Conservation (phyloP, 2,888 invertebrate species). For the Trichopria drosophilae region DNA sequence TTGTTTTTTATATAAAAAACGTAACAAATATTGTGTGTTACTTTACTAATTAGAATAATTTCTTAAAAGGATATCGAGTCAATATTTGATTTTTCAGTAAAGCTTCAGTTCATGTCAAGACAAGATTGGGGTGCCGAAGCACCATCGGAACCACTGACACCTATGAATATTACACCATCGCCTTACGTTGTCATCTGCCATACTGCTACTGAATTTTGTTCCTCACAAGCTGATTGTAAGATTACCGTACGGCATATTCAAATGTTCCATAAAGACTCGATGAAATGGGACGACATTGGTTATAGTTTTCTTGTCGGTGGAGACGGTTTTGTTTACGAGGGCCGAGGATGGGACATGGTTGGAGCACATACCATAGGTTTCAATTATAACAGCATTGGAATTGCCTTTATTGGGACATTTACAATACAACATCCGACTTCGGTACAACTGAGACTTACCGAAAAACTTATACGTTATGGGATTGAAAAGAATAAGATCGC, state of each 20-base stretch:
- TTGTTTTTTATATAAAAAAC: too few species aligned
- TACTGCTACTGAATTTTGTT: constrained; percentile 52
- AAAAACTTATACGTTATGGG: constrained; percentile 66
- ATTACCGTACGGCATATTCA: constrained; percentile 45
- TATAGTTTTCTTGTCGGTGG: constrained; percentile 82
- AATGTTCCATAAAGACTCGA: constrained; percentile 67
- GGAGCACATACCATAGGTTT: constrained; percentile 74
- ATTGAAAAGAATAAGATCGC: constrained; percentile 66
- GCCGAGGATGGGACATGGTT: constrained; percentile 73
- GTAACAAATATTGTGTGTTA: too few species aligned
- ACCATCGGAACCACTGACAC: constrained; percentile 44
- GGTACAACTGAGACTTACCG: constrained; percentile 63
- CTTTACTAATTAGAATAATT: too few species aligned
- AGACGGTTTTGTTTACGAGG: constrained; percentile 74
- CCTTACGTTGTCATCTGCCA: constrained; percentile 50
- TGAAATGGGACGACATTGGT: constrained; percentile 58
- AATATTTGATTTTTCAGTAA: too few species aligned
- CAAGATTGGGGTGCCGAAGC: constrained; percentile 75
- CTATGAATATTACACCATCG: constrained; percentile 45
- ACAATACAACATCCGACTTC: constrained; percentile 55
- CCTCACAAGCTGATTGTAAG: constrained; percentile 42
- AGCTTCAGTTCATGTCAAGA: too few species aligned
- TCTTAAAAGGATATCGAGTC: too few species aligned
- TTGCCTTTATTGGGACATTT: constrained; percentile 76
- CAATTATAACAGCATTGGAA: constrained; percentile 69